Percentiles rank a stretch among this genome's conserved stretches.
Conservation (phyloP, 1,140 invertebrate genomes). For the Aphis craccivora region DNA sequence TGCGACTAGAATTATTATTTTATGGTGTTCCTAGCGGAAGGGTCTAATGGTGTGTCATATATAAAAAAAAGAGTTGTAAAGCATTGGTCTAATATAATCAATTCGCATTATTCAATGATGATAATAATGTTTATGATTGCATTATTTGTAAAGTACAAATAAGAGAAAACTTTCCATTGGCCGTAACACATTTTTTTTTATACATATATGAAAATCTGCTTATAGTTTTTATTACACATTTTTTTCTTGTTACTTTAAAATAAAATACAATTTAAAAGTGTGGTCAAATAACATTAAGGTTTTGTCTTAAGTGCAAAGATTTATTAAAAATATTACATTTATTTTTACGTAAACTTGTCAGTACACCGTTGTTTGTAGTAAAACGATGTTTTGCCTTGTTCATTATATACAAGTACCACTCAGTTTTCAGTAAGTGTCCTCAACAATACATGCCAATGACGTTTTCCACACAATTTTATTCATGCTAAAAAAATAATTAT, state of each 20-base stretch:
- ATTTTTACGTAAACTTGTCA: neutral
- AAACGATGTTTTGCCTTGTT: neutral
- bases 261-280: neutral
- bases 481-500: neutral
- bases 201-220: neutral
- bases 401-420: neutral
- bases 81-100: neutral
- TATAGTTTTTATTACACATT: neutral
- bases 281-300: neutral
- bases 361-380: neutral
- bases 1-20: neutral
- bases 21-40: rapidly evolving
- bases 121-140: neutral
- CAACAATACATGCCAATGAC: neutral
- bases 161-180: neutral
- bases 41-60: neutral
- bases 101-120: neutral
- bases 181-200: neutral
- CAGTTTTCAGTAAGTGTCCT: neutral
- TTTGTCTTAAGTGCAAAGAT: neutral
- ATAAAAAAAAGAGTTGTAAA: neutral
- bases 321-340: neutral
- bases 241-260: neutral
- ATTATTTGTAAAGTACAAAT: neutral
- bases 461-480: neutral